Base-by-base conservation (phyloP, 1,140 invertebrate species). In the Varroa destructor region DNA sequence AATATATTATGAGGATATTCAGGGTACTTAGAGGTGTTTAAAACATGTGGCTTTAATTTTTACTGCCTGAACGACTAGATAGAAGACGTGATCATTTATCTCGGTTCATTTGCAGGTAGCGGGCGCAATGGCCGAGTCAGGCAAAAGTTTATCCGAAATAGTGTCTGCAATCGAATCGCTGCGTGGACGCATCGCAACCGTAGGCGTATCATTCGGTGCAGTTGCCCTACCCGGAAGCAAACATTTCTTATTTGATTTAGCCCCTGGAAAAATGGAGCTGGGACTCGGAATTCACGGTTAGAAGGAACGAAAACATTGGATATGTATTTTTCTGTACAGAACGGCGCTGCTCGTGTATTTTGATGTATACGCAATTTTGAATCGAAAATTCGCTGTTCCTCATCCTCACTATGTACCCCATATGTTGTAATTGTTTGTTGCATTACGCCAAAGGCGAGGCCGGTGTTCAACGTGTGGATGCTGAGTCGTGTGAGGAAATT, bases 401-500 rank as follows among this genome's bases (percentile, higher is more conserved):
- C 25, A 25, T 25, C 25, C 25, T 25, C 25, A 25, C 25, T 25
- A 25, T 25, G 0, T 25, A 25, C 25, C 25, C 25, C 25, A 25
- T 25, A 25, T 25, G 25, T 25, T 25, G 25, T 25, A 25, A 25
- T 25, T 25, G 25, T 25, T 8, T 51, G 46, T 51, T 8, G 46
- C 46, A 3, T 8, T 78, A 78, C 72, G 75, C 91, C 67, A 90
- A 93, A 78, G 90, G 90, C 0, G 90, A 93, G 80, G 86, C 88
- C n/a, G 90, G 90, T 37, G 85, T 88, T 12, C 82, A 84, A 73
- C 84, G 86, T 76, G 80, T 85, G 40, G 85, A 87, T 77, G 81
- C 88, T 51, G 46, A 8, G 3, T 51, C 46, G 46, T 51, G 46
- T 51, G 46, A 51, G 46, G 46, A 51, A 5, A 51, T 51, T 51